phyloP scores from a whole-genome alignment of 2,888 invertebrate genomes.

The Embidobia sp. region DNA sequence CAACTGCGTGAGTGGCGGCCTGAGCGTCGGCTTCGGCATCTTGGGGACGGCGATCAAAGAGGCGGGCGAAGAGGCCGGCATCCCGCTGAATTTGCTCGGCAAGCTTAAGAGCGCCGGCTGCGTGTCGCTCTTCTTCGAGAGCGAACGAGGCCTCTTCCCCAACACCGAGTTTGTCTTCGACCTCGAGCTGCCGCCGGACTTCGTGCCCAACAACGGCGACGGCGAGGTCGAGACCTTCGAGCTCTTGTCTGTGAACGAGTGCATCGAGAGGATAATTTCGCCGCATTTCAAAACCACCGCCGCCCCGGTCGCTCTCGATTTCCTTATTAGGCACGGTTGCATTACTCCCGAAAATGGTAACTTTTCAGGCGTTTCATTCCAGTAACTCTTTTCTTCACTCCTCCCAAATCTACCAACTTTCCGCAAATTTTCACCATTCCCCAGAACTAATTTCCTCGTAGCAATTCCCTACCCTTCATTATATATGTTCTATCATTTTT shows the following conservation, averaged over 20 bases:
- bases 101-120: constrained; percentile 90
- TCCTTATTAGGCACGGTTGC: constrained; percentile 94
- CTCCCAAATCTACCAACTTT: no score
- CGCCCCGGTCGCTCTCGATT: constrained; percentile 94
- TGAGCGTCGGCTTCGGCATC: constrained; percentile 94
- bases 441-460: no score
- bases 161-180: constrained; percentile 98
- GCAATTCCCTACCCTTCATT: no score
- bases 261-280: constrained; percentile 90
- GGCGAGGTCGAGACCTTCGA: constrained; percentile 97
- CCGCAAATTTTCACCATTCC: no score
- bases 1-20: constrained; percentile 96
- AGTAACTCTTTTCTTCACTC: no score
- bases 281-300: constrained; percentile 97
- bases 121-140: constrained; percentile 96
- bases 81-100: constrained; percentile 89
- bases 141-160: constrained; percentile 95
- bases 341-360: constrained; percentile 94
- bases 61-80: constrained; percentile 96
- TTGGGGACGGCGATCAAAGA: constrained; percentile 96
- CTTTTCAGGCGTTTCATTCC: no score
- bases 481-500: no score
- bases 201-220: constrained; percentile 95
- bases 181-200: constrained; percentile 93
- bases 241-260: constrained; percentile 91